Evolutionary conservation across 2,888 invertebrate species (phyloP).

Genomic region (Melanargia galathea): DNA sequence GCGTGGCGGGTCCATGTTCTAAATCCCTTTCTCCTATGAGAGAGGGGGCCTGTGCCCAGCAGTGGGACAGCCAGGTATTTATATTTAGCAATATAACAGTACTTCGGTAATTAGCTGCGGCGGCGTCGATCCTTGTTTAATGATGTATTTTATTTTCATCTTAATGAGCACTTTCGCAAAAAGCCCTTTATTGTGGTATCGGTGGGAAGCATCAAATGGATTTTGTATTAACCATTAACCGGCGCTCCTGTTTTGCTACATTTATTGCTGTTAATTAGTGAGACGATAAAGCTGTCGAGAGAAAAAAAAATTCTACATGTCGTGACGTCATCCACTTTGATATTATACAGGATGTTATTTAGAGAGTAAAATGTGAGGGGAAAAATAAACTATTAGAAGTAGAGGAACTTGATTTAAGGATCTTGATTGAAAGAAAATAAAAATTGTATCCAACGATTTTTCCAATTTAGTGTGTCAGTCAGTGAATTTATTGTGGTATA

Average conservation of each 20-base stretch:
- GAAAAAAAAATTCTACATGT: neutral
- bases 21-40: too few relatives aligned
- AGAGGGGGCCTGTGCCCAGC: too few relatives aligned
- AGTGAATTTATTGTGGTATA: too few relatives aligned
- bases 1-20: too few relatives aligned
- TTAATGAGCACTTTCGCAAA: slow-evolving; percentile 66
- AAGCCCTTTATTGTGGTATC: slow-evolving; percentile 45
- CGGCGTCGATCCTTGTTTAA: slow-evolving; percentile 51
- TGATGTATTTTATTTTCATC: slow-evolving; percentile 56
- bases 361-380: too few relatives aligned
- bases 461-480: too few relatives aligned
- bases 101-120: slow-evolving; percentile 49
- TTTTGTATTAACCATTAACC: slow-evolving; percentile 17
- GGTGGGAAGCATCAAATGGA: slow-evolving; percentile 16
- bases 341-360: too few relatives aligned
- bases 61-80: too few relatives aligned
- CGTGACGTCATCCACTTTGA: neutral
- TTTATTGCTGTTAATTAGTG: slow-evolving; percentile 18
- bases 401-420: too few relatives aligned
- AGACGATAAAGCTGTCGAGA: neutral
- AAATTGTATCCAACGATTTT: too few relatives aligned
- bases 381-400: too few relatives aligned
- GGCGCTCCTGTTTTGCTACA: slow-evolving; percentile 1
- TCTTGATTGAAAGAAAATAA: too few relatives aligned
- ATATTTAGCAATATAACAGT: neutral